phyloP scores from a whole-genome alignment of 2,888 invertebrate genomes.

The Apamea epomidion region DNA sequence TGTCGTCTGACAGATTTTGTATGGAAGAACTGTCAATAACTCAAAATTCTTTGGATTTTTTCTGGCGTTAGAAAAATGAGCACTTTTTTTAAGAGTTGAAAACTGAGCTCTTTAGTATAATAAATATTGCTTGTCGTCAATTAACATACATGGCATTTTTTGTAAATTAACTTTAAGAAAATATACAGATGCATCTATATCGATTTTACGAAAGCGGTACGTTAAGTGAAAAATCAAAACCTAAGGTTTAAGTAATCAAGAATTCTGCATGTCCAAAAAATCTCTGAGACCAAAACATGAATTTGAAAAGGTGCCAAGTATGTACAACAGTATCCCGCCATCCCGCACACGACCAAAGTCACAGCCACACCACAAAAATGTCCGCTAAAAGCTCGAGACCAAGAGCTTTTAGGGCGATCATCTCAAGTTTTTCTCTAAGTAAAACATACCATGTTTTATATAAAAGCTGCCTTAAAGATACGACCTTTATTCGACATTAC shows the following conservation, averaged over 20 bases:
- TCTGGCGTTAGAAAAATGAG: too few species aligned
- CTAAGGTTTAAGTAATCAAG: neutral
- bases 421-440: conserved; percentile 29
- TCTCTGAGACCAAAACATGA: neutral
- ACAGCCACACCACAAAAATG: conserved; percentile 7
- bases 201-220: neutral
- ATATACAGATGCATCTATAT: neutral
- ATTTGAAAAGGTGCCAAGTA: conserved; percentile 6
- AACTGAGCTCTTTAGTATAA: neutral
- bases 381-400: conserved; percentile 12
- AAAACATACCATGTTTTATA: conserved; percentile 10
- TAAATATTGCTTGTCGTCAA: neutral
- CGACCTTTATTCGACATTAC: conserved; percentile 32
- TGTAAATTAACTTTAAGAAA: neutral
- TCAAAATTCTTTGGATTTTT: too few species aligned
- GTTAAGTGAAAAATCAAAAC: neutral
- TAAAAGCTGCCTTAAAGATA: conserved; percentile 27
- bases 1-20: too few species aligned
- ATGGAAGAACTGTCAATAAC: too few species aligned
- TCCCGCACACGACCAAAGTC: neutral
- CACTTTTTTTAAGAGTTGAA: too few species aligned
- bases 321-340: neutral
- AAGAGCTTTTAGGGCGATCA: conserved; percentile 28
- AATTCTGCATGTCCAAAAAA: neutral
- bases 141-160: neutral